phyloP scores from a whole-genome alignment of 37 sponge, comb jelly and placozoan species.

The Beroe forskalii region DNA sequence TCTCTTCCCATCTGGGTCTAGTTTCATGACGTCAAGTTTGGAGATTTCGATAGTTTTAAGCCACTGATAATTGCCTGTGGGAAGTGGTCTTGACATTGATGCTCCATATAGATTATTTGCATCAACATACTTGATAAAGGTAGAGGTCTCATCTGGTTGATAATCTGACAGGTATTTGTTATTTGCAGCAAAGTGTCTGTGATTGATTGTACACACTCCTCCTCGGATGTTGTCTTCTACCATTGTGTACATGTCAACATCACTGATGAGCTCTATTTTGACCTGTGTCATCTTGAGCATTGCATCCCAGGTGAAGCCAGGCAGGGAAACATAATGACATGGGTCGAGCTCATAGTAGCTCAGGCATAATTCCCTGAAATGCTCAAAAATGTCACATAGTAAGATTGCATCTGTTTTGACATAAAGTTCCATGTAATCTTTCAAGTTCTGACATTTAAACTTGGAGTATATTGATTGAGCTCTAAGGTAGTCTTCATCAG shows the following conservation, averaged over 20 bases:
- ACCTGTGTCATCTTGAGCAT: conserved; percentile 56
- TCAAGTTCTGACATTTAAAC: conserved; percentile 13
- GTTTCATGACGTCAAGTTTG: not conserved
- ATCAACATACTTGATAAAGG: conserved; percentile 41
- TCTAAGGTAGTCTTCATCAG: conserved; percentile 29
- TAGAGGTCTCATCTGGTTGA: not conserved
- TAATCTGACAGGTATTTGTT: conserved; percentile 4
- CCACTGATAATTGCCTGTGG: conserved; percentile 1
- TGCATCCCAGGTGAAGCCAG: conserved; percentile 63
- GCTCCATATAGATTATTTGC: conserved; percentile 52
- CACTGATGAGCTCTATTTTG: not conserved
- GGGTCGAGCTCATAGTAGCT: conserved; percentile 37
- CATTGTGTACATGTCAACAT: conserved; percentile 43
- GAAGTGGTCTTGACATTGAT: not conserved
- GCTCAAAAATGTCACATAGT: conserved; percentile 54
- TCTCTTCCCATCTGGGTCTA: not conserved
- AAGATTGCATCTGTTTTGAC: conserved; percentile 20
- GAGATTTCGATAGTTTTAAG: not conserved
- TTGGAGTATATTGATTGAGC: not conserved
- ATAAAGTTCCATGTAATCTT: conserved; percentile 51
- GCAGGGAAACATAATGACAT: conserved; percentile 21
- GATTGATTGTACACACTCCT: conserved; percentile 32
- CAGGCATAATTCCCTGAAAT: not conserved
- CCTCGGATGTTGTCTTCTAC: not conserved
- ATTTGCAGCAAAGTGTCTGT: not conserved